Evolutionary conservation across 2,113 vertebrate species (phyloP), one percentile per base, ranked within the genome.

Genomic region (Hipposideros armiger): DNA sequence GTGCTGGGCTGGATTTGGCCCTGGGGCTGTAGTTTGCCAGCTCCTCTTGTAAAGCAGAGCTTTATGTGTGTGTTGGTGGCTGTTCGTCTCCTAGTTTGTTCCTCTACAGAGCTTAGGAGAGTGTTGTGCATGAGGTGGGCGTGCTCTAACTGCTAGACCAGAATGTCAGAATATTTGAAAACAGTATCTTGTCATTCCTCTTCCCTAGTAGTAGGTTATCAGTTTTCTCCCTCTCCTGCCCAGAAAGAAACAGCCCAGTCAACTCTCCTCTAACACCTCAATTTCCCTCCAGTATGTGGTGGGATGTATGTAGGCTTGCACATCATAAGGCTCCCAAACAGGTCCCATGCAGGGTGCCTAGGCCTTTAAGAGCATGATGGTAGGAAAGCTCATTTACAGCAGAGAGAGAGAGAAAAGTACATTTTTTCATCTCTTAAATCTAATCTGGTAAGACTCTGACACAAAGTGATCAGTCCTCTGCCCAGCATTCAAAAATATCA

Each of bases 121-220:
- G 11, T 62, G 22, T 74, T 97, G 26, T 94, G 0, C 85, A 72
- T 32, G 11, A 89, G 50, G 60, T 36, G 36, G 20, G 40, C 52
- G 36, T 47, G 92, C 78, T 94, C 60, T 52, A 70, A 81, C 28
- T 73, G n/a, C 58, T 74, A 42, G 30, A 78, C 87, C 30, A 70
- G 45, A 92, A 86, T 32, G 11, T 64, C 26, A 77, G 58, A 94
- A 36, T 92, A 74, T 74, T 45, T 93, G 24, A 81, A 94, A 93
- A 94, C 30, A 66, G 74, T 52, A 81, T 88, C 20, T 77, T 87
- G 56, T 15, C 47, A 95, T 83, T 67, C 66, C 56, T 80, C 20
- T 84, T 80, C 30, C 36, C 47, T 52, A 72, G 28, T 7, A 87
- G 56, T 9, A 80, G 32, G 40, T 13, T 13, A 52, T 60, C n/a